Percentiles rank a stretch among this genome's conserved stretches.
Evolutionary conservation across 2,797 vertebrate genomes (phyloP).

Genomic region (Pangasius macronema): DNA sequence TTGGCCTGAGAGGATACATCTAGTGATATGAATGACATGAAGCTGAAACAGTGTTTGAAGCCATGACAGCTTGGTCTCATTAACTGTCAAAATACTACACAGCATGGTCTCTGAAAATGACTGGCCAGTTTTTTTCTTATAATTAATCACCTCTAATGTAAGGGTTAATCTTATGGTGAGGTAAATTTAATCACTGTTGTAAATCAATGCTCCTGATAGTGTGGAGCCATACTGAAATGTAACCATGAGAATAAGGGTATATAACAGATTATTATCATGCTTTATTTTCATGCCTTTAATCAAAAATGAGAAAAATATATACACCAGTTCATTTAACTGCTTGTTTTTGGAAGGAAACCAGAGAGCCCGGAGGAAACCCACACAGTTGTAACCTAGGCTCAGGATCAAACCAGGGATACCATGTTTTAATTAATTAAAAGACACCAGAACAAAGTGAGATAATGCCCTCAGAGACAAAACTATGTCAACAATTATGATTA

Average conservation of each 20-base stretch:
- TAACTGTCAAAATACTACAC: not conserved
- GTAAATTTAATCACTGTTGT: not conserved
- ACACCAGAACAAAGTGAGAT: not conserved
- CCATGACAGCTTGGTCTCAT: not conserved
- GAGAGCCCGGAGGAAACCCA: not conserved
- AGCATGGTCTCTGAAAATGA: not conserved
- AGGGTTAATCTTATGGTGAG: not conserved
- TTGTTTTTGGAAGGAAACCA: not conserved
- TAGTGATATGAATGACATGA: not conserved
- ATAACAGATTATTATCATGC: not conserved
- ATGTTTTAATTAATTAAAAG: not conserved
- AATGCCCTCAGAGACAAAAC: not conserved
- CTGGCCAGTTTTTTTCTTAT: not conserved
- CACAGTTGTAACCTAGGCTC: not conserved
- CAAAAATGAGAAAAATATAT: not conserved
- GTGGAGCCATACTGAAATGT: not conserved
- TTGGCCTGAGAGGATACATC: not conserved
- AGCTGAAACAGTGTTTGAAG: not conserved
- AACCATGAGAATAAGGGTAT: not conserved
- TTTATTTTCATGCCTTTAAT: not conserved
- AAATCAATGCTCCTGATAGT: not conserved
- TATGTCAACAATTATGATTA: not conserved
- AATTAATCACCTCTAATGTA: not conserved
- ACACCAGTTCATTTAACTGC: not conserved
- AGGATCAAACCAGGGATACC: not conserved